phyloP scores from a whole-genome alignment of 2,888 invertebrate species.

The Drosophila leonis region DNA sequence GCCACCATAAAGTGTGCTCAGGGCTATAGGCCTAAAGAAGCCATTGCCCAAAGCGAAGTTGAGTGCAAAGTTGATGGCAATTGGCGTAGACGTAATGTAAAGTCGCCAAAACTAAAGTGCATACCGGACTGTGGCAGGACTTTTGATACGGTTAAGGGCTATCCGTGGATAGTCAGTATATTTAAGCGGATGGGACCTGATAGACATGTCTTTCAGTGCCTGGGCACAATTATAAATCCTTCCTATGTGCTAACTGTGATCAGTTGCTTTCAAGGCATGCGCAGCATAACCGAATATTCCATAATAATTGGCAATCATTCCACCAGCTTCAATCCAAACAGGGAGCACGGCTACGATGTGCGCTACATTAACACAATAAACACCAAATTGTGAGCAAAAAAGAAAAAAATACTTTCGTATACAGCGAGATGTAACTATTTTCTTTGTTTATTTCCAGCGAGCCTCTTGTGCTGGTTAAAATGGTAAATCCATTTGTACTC shows the following conservation, averaged over 20 bases:
- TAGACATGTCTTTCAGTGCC: conserved; percentile 23
- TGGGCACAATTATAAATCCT: conserved; percentile 40
- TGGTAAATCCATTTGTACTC: conserved; percentile 31
- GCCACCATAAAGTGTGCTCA: conserved; percentile 15
- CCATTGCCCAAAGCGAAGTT: no score
- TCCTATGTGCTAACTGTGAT: conserved; percentile 19
- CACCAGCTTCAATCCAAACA: conserved; percentile 7
- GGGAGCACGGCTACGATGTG: conserved; percentile 19
- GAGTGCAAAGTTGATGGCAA: conserved; percentile 56
- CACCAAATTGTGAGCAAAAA: background rate
- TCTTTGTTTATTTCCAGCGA: conserved; percentile 18
- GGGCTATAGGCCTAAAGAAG: conserved; percentile 9
- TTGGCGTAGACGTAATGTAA: conserved; percentile 53
- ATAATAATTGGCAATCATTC: conserved; percentile 37
- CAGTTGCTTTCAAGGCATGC: conserved; percentile 14
- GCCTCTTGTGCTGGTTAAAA: conserved; percentile 1
- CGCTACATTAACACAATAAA: conserved; percentile 28
- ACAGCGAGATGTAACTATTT: background rate
- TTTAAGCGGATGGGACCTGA: background rate
- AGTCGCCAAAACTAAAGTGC: conserved; percentile 50
- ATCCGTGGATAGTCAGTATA: conserved; percentile 79
- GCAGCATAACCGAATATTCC: background rate
- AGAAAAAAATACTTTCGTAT: no score
- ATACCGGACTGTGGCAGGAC: conserved; percentile 71
- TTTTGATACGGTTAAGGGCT: conserved; percentile 24